Evolutionary conservation across 1,140 invertebrate genomes (phyloP), one percentile per base, ranked within the genome.

Genomic region (Microplitis demolitor): DNA sequence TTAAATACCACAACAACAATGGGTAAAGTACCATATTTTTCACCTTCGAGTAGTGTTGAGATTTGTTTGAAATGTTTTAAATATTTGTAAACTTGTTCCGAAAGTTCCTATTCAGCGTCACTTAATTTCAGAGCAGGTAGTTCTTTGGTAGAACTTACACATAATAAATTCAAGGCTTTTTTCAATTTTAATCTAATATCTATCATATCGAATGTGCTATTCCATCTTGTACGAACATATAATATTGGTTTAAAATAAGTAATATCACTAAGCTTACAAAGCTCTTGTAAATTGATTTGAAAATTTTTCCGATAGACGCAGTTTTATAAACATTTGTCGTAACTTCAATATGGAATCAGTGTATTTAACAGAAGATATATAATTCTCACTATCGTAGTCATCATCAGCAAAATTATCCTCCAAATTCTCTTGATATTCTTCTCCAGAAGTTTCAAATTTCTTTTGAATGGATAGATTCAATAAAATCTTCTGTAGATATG

Each of bases 1-100:
- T 84, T 84, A 72, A 76, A 76, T 13, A 33, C 50, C 45, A 76
- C 34, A 35, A 72, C 72, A 11, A 76, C 66, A 5, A 72, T 54
- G 13, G 69, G 69, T 58, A 74, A 67, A 16, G 73, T 74, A 4
- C 60, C 69, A 69, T 76, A 72, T 69, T 74, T 69, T 60, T 76
- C 50, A 35, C 62, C 75, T 9, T 53, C 61, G 13, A 76, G 34
- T n/a, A 69, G 53, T 16, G 69, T 74, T 13, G 69, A 74, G 13
- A 72, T 50, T 6, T n/a, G 35, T 69, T 74, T 69, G 58, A 69
- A 74, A 51, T 63, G 16, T 24, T 24, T 24, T 24, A 24, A 24
- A 24, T 24, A 24, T 24, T 24, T 24, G 24, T 24, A 24, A 24
- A 24, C 24, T 24, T 24, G 24, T 24, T 24, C 24, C 24, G 2